Conservation (phyloP, 2,113 vertebrate species). For the Pelvicachromis taeniatus region DNA sequence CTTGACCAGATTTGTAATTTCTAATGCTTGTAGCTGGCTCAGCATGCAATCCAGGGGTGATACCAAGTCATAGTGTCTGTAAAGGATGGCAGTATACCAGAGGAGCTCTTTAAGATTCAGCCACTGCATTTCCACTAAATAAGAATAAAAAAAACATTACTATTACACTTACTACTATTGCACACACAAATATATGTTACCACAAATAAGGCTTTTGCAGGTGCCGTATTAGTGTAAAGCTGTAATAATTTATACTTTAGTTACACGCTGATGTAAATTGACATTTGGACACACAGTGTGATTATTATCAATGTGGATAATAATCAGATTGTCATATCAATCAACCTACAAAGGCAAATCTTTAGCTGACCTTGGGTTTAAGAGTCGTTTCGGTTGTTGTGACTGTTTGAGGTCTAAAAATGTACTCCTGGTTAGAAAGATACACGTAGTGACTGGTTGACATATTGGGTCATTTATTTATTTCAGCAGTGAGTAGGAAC, state of each 20-base stretch:
- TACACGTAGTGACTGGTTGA: not conserved
- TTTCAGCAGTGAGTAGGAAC: not conserved
- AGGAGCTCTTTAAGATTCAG: constrained; percentile 8
- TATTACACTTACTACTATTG: not conserved
- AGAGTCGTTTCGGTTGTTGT: not conserved
- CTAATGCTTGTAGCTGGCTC: not conserved
- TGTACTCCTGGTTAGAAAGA: not conserved
- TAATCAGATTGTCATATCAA: not conserved
- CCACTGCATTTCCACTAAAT: not conserved
- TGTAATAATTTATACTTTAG: not conserved
- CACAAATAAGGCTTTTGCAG: not conserved
- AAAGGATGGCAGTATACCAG: not conserved
- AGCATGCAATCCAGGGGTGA: not conserved
- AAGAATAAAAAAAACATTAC: not conserved
- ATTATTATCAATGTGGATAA: not conserved
- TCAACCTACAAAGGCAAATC: not conserved
- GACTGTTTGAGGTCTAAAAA: not conserved
- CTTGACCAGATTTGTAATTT: not conserved
- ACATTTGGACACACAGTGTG: not conserved
- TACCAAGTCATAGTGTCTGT: not conserved
- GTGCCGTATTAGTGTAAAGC: not conserved
- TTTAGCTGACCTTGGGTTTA: not conserved
- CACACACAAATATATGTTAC: not conserved
- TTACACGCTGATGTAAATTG: not conserved
- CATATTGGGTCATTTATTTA: not conserved